A percentile compares a stretch with the other conserved stretches of the same genome.
Conservation (phyloP, 2,888 invertebrate species). For the Helicoverpa assulta region DNA sequence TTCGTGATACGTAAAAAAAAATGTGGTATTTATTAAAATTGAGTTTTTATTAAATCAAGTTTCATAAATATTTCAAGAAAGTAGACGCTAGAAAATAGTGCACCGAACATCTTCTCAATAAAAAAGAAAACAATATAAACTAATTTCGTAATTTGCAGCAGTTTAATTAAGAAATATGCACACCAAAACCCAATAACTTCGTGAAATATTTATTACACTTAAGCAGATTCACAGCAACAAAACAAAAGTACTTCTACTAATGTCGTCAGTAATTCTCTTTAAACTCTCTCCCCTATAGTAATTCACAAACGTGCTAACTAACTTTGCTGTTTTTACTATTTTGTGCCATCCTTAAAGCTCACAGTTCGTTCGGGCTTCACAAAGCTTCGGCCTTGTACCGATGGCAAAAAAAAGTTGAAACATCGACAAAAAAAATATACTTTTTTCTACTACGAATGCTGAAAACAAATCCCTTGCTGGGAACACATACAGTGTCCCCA, state of each 20-base stretch:
- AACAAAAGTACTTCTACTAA: conserved; percentile 35
- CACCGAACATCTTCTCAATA: no score
- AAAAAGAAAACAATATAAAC: no score
- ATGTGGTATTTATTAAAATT: no score
- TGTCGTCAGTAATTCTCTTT: conserved; percentile 42
- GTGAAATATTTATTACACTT: conserved; percentile 1
- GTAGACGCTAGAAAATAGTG: no score
- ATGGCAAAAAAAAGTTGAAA: conserved; percentile 66
- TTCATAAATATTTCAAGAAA: no score
- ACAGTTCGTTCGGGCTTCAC: conserved; percentile 68
- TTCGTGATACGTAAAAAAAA: no score
- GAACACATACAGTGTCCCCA: conserved; percentile 48
- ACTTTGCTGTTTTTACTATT: conserved; percentile 37
- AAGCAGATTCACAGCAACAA: conserved; percentile 17
- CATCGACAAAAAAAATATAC: conserved; percentile 60
- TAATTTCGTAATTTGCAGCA: no score
- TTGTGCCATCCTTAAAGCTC: conserved; percentile 68
- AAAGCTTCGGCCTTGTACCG: conserved; percentile 68
- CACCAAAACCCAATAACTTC: conserved; percentile 6
- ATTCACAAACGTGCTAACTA: conserved; percentile 41
- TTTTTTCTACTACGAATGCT: conserved; percentile 53
- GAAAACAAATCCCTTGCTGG: conserved; percentile 61
- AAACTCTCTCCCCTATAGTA: conserved; percentile 35
- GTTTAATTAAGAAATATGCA: no score
- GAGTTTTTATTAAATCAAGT: no score